Percentiles rank a stretch among this genome's conserved stretches.
Conservation (phyloP, 2,888 invertebrate genomes). For the Iselma pallidipennis region DNA sequence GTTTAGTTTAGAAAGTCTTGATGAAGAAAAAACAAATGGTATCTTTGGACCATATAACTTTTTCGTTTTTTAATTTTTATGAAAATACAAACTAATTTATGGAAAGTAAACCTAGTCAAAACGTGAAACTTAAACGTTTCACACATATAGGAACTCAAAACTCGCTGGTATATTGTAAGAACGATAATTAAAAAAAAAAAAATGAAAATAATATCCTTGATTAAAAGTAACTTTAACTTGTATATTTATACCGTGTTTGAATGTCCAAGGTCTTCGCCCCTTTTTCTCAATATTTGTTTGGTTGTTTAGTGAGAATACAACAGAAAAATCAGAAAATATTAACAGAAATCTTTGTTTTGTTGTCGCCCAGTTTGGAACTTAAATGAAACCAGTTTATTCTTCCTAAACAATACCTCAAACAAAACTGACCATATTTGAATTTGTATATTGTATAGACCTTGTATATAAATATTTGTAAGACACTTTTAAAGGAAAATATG, state of each 20-base stretch:
- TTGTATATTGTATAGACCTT: slow-evolving; percentile 33
- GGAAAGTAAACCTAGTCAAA: slow-evolving; percentile 57
- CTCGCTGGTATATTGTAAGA: slow-evolving; percentile 76
- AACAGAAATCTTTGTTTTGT: slow-evolving; percentile 4
- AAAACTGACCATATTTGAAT: slow-evolving; percentile 22
- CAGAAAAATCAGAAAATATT: slow-evolving; percentile 5
- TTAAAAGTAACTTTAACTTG: slow-evolving; percentile 41
- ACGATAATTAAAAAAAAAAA: slow-evolving; percentile 56
- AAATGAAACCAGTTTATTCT: slow-evolving; percentile 14
- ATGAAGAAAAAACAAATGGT: slow-evolving; percentile 30
- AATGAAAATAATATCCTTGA: slow-evolving; percentile 32
- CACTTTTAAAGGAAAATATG: slow-evolving; percentile 21
- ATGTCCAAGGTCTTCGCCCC: slow-evolving; percentile 35
- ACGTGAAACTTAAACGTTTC: slow-evolving; percentile 52
- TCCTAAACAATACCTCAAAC: slow-evolving; percentile 29
- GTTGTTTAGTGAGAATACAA: slow-evolving; percentile 36
- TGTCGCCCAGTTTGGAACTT: background rate
- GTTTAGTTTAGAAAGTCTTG: slow-evolving; percentile 11
- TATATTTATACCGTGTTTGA: slow-evolving; percentile 44
- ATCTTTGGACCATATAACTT: slow-evolving; percentile 45
- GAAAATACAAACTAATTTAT: too few relatives aligned
- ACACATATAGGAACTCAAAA: slow-evolving; percentile 74
- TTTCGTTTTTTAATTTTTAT: slow-evolving; percentile 44
- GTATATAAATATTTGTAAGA: slow-evolving; percentile 38
- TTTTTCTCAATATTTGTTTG: slow-evolving; percentile 29